Percentiles rank a stretch among this genome's conserved stretches.
These are phyloP conservation scores for Myxocyprinus asiaticus DNA, from an alignment of 2,113 vertebrate species.

Conservation along the genomic window DNA sequence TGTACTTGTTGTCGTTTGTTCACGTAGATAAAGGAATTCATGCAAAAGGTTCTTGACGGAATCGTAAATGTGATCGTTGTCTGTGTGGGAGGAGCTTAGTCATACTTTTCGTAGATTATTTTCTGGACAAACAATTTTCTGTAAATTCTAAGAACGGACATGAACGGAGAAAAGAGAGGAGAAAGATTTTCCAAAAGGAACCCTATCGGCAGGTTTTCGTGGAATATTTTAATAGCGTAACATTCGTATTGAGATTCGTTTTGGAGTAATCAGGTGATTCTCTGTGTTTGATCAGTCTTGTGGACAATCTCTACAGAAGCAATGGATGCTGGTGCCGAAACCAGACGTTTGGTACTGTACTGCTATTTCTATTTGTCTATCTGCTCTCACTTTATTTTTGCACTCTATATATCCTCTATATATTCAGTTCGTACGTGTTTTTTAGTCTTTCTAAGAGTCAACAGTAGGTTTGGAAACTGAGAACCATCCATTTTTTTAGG, in stretches of 20 bases:
- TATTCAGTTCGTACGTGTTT: constrained; percentile 60
- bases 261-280: constrained; percentile 33
- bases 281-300: constrained; percentile 64
- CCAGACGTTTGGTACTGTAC: constrained; percentile 89
- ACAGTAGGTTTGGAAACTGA: no score
- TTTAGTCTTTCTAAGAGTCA: constrained; percentile 53
- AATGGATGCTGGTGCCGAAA: constrained; percentile 74
- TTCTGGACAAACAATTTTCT: not conserved
- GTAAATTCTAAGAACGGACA: not conserved
- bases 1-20: not conserved
- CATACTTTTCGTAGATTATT: not conserved
- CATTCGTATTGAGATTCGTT: not conserved
- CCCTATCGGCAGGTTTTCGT: not conserved
- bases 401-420: constrained; percentile 50
- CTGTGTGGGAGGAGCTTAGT: not conserved
- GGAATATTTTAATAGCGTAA: not conserved
- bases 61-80: constrained; percentile 1
- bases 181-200: not conserved
- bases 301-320: constrained; percentile 91
- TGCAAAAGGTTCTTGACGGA: not conserved
- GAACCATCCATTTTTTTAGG: no score
- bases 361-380: constrained; percentile 56
- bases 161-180: constrained; percentile 24
- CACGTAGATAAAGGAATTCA: not conserved
- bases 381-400: constrained; percentile 22